These are phyloP conservation scores for Dendrocincla fuliginosa DNA, from an alignment of 2,797 vertebrate species.

Conservation along the genomic window DNA sequence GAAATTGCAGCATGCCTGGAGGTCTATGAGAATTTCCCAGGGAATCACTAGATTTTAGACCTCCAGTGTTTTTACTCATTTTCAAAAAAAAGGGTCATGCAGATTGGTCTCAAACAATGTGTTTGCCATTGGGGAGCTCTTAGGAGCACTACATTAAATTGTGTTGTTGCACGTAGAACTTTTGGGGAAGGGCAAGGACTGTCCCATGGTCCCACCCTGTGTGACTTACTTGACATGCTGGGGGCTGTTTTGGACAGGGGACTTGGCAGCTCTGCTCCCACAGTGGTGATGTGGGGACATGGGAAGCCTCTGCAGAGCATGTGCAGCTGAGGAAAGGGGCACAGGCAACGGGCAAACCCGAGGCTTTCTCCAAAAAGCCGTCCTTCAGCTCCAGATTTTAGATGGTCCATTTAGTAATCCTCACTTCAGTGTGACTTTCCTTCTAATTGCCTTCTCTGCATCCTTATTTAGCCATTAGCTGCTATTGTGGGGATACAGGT, in stretches of 20 bases:
- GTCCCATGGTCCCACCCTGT: background rate
- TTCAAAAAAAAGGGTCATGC: accelerated
- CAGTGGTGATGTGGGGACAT: accelerated
- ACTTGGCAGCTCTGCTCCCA: background rate
- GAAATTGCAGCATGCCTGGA: background rate
- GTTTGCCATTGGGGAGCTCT: background rate
- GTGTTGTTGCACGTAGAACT: background rate
- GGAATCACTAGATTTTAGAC: background rate
- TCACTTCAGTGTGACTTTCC: background rate
- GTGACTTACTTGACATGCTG: background rate
- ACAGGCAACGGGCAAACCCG: background rate
- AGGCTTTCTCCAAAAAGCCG: background rate
- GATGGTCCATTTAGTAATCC: background rate
- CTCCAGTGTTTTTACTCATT: background rate
- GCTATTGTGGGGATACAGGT: background rate
- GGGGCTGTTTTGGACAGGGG: background rate
- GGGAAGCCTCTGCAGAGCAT: background rate
- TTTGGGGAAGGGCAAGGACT: background rate
- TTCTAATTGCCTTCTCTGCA: background rate
- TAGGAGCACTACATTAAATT: background rate
- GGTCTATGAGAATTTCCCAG: background rate
- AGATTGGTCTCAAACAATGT: accelerated
- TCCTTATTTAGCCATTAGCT: slow-evolving; percentile 7
- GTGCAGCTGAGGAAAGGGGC: background rate
- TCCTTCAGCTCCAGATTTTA: background rate